These are phyloP conservation scores for Paramormyrops hopkinsi DNA, from an alignment of 2,797 vertebrate species.

Conservation along the genomic window DNA sequence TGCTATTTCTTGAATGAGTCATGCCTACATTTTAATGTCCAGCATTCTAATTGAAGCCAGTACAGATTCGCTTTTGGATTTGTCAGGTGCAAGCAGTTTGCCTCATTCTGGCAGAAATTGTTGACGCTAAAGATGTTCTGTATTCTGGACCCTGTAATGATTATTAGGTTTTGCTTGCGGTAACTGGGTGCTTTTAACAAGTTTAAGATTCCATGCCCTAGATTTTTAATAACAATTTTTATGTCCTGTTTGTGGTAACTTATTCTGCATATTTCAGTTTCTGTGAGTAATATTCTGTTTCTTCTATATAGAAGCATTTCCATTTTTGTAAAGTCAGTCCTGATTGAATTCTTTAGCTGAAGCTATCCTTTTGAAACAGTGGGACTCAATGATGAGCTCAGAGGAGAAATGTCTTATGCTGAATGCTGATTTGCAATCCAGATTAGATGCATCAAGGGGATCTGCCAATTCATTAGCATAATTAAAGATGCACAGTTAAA, in stretches of 20 bases:
- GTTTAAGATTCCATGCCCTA: neutral
- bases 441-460: constrained; percentile 30
- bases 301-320: neutral
- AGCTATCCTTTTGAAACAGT: constrained; percentile 16
- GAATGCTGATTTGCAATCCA: constrained; percentile 28
- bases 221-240: neutral
- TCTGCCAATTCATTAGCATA: constrained; percentile 23
- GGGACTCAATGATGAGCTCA: constrained; percentile 29
- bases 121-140: neutral
- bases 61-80: neutral
- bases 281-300: neutral
- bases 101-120: neutral
- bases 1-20: neutral
- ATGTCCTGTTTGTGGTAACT: neutral
- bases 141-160: neutral
- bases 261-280: neutral
- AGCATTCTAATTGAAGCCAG: neutral
- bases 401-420: constrained; percentile 27
- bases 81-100: neutral
- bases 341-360: constrained; percentile 11
- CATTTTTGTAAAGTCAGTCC: constrained; percentile 12
- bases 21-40: neutral
- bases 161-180: neutral
- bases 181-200: neutral
- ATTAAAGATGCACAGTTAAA: constrained; percentile 32